Percentiles rank a stretch among this genome's conserved stretches.
Conservation (phyloP, 2,888 invertebrate genomes). For the Gastracanthus pulcherrimus region DNA sequence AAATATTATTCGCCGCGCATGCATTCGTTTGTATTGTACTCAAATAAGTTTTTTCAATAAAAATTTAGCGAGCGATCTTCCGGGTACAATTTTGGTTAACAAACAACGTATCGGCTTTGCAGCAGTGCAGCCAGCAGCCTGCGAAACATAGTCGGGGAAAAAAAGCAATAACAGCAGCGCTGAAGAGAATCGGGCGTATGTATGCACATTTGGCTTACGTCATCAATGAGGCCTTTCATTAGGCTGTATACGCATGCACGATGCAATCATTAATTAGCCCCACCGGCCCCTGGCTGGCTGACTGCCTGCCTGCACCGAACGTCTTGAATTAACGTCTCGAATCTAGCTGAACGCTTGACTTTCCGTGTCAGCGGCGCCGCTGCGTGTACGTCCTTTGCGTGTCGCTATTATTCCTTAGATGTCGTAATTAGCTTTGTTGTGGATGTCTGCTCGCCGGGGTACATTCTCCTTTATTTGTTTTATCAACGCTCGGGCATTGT, state of each 20-base stretch:
- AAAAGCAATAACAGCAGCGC: too few species aligned
- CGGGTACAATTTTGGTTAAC: neutral
- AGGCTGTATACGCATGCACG: conserved; percentile 44
- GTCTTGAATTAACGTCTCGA: conserved; percentile 41
- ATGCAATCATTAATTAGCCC: conserved; percentile 51
- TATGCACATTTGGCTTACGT: conserved; percentile 30
- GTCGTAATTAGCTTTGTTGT: conserved; percentile 10
- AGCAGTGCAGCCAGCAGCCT: neutral
- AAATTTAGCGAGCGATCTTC: neutral
- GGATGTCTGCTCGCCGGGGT: conserved; percentile 46
- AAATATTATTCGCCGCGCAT: too few species aligned
- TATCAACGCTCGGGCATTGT: neutral
- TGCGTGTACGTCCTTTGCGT: neutral
- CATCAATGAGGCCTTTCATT: conserved; percentile 52
- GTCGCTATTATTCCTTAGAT: conserved; percentile 23
- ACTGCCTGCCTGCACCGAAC: neutral
- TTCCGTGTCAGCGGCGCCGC: neutral
- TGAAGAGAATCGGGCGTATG: too few species aligned
- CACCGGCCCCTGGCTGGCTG: neutral
- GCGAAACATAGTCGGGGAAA: too few species aligned
- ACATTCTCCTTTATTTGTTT: neutral
- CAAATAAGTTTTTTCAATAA: too few species aligned
- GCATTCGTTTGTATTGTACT: too few species aligned
- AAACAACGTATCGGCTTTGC: neutral
- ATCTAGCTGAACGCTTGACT: conserved; percentile 21